Evolutionary conservation across 2,888 invertebrate genomes (phyloP).

Genomic region (Fragum fragum): DNA sequence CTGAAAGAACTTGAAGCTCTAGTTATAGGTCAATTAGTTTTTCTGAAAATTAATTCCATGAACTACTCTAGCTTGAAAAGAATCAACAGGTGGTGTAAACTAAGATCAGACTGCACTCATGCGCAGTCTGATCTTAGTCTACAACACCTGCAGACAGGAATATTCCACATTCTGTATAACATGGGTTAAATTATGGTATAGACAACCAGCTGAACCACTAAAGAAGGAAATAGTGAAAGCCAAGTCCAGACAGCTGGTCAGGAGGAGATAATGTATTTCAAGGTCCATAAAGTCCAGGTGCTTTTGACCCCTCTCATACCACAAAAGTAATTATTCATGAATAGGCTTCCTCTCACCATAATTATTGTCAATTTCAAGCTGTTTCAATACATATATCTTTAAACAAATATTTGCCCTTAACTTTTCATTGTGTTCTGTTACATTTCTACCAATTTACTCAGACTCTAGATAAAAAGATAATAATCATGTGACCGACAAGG

Average conservation of each 20-base stretch:
- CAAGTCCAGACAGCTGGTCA: slow-evolving; percentile 10
- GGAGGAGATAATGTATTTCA: slow-evolving; percentile 6
- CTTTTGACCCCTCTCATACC: slow-evolving; percentile 10
- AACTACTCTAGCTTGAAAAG: no score
- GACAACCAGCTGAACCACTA: not conserved
- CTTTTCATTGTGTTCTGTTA: not conserved
- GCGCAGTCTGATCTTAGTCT: no score
- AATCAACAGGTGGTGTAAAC: no score
- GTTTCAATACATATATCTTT: slow-evolving; percentile 7
- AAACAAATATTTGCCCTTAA: not conserved
- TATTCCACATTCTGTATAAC: no score
- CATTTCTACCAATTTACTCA: not conserved
- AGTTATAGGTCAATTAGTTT: no score
- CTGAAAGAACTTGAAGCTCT: no score
- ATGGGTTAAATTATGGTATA: no score
- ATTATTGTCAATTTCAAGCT: slow-evolving; percentile 18
- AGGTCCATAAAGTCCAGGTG: slow-evolving; percentile 28
- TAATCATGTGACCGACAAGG: no score
- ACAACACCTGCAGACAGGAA: no score
- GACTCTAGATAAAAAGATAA: no score
- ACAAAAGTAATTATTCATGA: slow-evolving; percentile 25
- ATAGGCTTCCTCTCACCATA: not conserved
- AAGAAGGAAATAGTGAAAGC: not conserved
- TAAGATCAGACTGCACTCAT: no score
- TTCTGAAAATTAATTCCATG: no score